Percentiles rank a stretch among this genome's conserved stretches.
Evolutionary conservation across 2,113 vertebrate species (phyloP).

Genomic region (Eubucco bourcierii): DNA sequence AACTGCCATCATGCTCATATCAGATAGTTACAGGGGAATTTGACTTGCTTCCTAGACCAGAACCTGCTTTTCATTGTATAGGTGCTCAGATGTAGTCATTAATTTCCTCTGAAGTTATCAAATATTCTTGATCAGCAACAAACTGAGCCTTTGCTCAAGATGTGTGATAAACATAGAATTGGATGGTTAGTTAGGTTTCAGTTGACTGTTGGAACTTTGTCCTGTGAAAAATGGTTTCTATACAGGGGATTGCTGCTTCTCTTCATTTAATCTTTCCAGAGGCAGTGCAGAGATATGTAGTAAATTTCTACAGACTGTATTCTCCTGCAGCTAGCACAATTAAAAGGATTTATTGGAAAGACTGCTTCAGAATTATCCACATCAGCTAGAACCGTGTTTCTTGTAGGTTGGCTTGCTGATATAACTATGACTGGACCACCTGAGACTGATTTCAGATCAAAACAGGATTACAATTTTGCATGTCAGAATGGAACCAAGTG

Average conservation of each 20-base stretch:
- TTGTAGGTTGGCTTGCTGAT: neutral
- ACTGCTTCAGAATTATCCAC: neutral
- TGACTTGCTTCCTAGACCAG: neutral
- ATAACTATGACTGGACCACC: neutral
- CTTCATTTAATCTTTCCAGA: neutral
- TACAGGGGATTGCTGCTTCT: neutral
- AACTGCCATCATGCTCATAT: neutral
- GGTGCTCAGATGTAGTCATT: neutral
- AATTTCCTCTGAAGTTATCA: neutral
- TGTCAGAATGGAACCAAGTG: neutral
- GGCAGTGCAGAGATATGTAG: neutral
- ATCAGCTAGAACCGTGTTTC: neutral
- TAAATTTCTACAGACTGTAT: neutral
- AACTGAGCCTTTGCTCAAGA: neutral
- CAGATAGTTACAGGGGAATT: rapidly evolving
- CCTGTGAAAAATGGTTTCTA: neutral
- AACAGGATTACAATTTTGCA: neutral
- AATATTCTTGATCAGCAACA: neutral
- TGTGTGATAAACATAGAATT: neutral
- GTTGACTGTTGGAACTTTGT: neutral
- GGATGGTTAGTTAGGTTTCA: neutral
- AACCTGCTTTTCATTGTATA: neutral
- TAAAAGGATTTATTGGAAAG: neutral
- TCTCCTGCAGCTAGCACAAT: neutral
- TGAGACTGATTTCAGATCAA: neutral